Conservation (phyloP, 2,113 vertebrate genomes). For the Alosa alosa region DNA sequence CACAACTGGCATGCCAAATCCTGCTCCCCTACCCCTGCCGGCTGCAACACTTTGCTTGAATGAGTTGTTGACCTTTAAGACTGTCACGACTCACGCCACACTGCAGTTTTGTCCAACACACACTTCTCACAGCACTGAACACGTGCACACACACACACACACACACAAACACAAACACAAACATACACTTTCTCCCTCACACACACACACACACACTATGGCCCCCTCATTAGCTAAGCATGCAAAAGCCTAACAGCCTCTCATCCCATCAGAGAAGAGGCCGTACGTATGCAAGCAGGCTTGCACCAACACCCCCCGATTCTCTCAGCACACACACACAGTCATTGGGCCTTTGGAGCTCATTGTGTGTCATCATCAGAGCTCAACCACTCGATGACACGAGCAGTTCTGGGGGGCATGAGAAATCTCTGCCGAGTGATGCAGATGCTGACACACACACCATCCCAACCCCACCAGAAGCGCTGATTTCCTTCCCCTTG, state of each 20-base stretch:
- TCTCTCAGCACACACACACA: neutral
- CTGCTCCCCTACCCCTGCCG: neutral
- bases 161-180: neutral
- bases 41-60: neutral
- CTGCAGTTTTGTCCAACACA: neutral
- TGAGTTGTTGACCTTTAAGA: neutral
- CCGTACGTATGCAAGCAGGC: neutral
- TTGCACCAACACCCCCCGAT: neutral
- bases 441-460: neutral
- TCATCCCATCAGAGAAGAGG: neutral
- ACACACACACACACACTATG: neutral
- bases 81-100: neutral
- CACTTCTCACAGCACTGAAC: neutral
- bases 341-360: neutral
- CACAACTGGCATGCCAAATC: constrained; percentile 2
- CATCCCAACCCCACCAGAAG: too few relatives aligned
- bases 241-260: neutral
- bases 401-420: neutral
- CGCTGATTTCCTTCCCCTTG: too few relatives aligned
- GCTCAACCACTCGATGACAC: neutral
- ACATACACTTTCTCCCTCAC: too few relatives aligned
- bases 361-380: neutral
- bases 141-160: neutral
- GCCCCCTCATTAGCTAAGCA: neutral
- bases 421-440: neutral